Evolutionary conservation across 2,888 invertebrate species (phyloP).

Genomic region (Exephanes ischioxanthus): DNA sequence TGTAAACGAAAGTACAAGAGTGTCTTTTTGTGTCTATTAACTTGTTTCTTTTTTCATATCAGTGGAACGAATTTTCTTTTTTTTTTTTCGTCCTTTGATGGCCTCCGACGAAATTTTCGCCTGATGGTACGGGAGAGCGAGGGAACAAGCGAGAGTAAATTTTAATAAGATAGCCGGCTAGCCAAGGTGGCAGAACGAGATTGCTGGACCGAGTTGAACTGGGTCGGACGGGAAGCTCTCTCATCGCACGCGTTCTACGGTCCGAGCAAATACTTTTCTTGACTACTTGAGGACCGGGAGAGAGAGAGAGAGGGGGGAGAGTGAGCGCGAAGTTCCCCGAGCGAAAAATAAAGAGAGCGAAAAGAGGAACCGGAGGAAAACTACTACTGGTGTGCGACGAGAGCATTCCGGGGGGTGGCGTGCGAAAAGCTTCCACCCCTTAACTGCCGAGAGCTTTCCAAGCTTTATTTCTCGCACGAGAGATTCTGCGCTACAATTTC

Average conservation of each 20-base stretch:
- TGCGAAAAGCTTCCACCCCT: constrained; percentile 68
- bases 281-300: constrained; percentile 68
- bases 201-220: constrained; percentile 66
- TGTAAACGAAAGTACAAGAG: no score
- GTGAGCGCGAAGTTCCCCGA: neutral
- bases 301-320: constrained; percentile 25
- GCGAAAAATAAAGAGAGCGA: constrained; percentile 27
- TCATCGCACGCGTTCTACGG: constrained; percentile 54
- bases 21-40: neutral
- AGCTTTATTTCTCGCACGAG: constrained; percentile 68
- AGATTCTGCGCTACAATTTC: constrained; percentile 50
- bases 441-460: constrained; percentile 69
- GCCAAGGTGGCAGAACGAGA: constrained; percentile 68
- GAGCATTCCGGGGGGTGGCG: constrained; percentile 63
- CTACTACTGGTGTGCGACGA: constrained; percentile 59
- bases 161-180: constrained; percentile 65
- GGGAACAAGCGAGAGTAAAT: constrained; percentile 65
- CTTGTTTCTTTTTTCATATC: constrained; percentile 10
- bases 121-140: constrained; percentile 43
- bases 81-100: constrained; percentile 49
- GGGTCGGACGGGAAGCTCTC: constrained; percentile 62
- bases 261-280: constrained; percentile 72
- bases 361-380: constrained; percentile 61
- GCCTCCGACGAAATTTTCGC: constrained; percentile 64
- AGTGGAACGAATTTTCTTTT: neutral